Evolutionary conservation across 2,113 vertebrate species (phyloP).

Genomic region (Oostethus manadensis): DNA sequence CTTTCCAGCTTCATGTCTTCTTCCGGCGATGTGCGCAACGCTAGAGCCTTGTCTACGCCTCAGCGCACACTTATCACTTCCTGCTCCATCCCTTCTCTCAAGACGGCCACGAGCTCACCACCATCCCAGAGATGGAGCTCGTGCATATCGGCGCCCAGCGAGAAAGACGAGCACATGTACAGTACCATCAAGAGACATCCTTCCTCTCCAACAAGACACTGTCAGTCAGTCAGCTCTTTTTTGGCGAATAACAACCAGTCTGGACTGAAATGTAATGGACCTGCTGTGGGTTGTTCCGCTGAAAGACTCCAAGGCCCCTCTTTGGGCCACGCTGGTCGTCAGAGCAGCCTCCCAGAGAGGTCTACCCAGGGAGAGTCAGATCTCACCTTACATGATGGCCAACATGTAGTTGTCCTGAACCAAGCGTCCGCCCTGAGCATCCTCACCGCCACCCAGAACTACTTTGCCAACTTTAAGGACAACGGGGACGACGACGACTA

Average conservation of each 20-base stretch:
- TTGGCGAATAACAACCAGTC: slow-evolving; percentile 62
- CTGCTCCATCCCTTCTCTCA: slow-evolving; percentile 81
- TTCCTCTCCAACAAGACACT: slow-evolving; percentile 68
- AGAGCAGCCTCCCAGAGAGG: slow-evolving; percentile 73
- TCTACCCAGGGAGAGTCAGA: slow-evolving; percentile 71
- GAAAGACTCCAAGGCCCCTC: slow-evolving; percentile 42
- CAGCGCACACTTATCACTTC: slow-evolving; percentile 68
- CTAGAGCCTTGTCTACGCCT: slow-evolving; percentile 45
- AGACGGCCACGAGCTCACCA: slow-evolving; percentile 61
- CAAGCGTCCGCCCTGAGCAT: slow-evolving; percentile 75
- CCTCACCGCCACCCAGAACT: slow-evolving; percentile 86
- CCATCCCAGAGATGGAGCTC: slow-evolving; percentile 79
- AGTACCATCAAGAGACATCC: slow-evolving; percentile 74
- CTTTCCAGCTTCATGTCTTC: slow-evolving; percentile 77
- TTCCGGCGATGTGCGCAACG: slow-evolving; percentile 54
- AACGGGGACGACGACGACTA: slow-evolving; percentile 87
- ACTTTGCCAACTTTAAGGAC: slow-evolving; percentile 94
- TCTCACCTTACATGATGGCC: slow-evolving; percentile 89
- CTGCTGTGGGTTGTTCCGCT: slow-evolving; percentile 34
- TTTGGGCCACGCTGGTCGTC: slow-evolving; percentile 54
- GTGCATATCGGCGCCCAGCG: slow-evolving; percentile 77
- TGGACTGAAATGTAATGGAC: slow-evolving; percentile 42
- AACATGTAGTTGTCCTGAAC: slow-evolving; percentile 86
- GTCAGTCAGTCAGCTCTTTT: slow-evolving; percentile 77
- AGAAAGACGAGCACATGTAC: slow-evolving; percentile 80